Percentiles rank a stretch among this genome's conserved stretches.
These are phyloP conservation scores for Pluvianellus socialis DNA, from an alignment of 2,113 vertebrate species.

Conservation along the genomic window DNA sequence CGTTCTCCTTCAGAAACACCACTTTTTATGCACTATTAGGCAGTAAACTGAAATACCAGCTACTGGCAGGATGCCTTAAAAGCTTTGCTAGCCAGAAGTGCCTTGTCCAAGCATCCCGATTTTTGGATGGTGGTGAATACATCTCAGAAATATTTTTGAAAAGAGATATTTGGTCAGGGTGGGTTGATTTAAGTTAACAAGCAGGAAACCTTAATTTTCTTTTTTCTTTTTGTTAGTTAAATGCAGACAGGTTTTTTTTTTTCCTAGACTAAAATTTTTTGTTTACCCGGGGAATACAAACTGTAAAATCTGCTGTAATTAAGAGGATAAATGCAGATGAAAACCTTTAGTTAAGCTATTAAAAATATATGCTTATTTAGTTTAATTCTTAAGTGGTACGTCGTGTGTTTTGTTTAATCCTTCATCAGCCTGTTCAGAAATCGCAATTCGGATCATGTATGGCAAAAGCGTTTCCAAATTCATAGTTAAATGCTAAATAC, in stretches of 20 bases:
- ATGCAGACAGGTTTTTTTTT: background rate
- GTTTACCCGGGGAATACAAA: background rate
- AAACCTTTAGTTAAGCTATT: background rate
- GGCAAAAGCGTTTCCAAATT: background rate
- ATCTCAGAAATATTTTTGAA: background rate
- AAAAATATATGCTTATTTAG: background rate
- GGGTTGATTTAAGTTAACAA: background rate
- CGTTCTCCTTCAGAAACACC: slow-evolving; percentile 87
- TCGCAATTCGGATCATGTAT: background rate
- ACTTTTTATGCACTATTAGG: background rate
- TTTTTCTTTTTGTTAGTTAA: background rate
- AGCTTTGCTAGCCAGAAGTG: background rate
- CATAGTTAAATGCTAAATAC: background rate
- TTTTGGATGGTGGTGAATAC: slow-evolving; percentile 59
- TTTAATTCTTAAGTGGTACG: background rate
- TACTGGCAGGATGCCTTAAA: background rate
- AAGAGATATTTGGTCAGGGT: background rate
- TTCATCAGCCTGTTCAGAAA: background rate
- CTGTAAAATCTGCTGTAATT: background rate
- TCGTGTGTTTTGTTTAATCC: background rate
- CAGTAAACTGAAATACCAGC: background rate
- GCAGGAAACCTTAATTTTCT: background rate
- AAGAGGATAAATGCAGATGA: background rate
- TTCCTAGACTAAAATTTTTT: background rate
- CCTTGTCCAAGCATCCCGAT: background rate